These are phyloP conservation scores for Dromiciops gliroides DNA, from an alignment of 2,113 vertebrate species.

Conservation along the genomic window DNA sequence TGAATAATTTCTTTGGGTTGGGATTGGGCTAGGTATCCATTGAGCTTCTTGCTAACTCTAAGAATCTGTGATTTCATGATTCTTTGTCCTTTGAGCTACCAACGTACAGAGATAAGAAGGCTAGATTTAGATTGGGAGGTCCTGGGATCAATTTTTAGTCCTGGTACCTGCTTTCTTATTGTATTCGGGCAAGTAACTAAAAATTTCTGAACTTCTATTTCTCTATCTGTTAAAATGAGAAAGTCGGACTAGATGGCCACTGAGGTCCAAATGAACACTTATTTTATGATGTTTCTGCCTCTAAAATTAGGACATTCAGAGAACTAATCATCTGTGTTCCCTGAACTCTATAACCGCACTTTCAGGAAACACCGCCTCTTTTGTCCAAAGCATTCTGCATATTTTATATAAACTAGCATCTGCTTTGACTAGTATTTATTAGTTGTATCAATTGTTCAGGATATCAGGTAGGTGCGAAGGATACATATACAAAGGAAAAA, in stretches of 20 bases:
- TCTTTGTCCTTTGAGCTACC: neutral
- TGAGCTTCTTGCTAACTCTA: neutral
- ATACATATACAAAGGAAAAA: neutral
- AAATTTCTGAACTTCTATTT: neutral
- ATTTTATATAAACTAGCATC: neutral
- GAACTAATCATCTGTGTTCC: neutral
- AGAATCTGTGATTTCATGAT: neutral
- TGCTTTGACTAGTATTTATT: neutral
- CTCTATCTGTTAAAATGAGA: neutral
- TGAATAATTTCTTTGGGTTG: neutral
- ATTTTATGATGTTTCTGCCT: neutral
- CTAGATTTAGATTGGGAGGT: neutral
- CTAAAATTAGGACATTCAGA: neutral
- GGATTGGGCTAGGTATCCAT: neutral
- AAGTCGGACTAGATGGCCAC: neutral
- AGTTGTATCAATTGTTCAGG: neutral
- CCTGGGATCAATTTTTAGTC: neutral
- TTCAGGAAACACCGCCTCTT: neutral
- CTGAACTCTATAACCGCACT: neutral
- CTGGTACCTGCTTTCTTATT: neutral
- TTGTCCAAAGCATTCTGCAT: neutral
- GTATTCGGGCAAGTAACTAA: neutral
- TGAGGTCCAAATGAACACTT: neutral
- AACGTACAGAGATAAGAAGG: neutral
- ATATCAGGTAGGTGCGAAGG: neutral